A percentile compares a stretch with the other conserved stretches of the same genome.
Conservation (phyloP, 2,888 invertebrate genomes). For the Megalurothrips usitatus region DNA sequence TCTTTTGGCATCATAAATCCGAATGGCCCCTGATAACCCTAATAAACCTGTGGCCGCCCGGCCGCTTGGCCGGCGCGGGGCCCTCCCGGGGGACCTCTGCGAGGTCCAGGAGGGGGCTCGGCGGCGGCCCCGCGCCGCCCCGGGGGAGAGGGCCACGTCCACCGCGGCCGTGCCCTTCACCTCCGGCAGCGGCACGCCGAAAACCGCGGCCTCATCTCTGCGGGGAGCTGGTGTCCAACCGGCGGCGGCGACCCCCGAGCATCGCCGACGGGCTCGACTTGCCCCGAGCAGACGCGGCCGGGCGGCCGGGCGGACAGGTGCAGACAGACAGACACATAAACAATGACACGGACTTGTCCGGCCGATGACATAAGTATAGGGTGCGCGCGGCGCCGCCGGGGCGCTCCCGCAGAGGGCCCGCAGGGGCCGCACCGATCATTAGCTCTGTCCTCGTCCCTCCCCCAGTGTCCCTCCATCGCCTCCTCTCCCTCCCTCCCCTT, state of each 20-base stretch:
- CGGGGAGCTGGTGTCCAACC: too few species aligned
- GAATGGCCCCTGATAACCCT: constrained; percentile 22
- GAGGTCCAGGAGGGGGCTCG: too few species aligned
- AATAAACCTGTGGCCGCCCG: too few species aligned
- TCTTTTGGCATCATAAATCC: background rate
- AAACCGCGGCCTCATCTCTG: too few species aligned
- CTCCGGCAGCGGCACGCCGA: too few species aligned
- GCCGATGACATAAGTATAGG: constrained; percentile 21
- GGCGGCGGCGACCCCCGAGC: too few species aligned
- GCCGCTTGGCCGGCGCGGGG: too few species aligned
- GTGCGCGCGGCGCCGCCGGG: background rate
- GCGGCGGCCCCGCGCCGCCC: too few species aligned
- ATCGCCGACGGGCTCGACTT: too few species aligned
- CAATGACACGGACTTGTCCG: constrained; percentile 9
- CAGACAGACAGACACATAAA: background rate
- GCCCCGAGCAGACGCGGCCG: background rate
- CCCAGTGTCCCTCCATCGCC: background rate
- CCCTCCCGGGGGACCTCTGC: background rate
- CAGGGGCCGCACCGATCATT: background rate
- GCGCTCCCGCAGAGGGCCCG: background rate
- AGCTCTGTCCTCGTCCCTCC: background rate
- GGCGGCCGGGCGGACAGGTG: background rate
- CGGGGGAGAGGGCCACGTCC: too few species aligned
- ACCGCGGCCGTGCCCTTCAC: too few species aligned
- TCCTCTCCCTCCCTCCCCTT: background rate